Evolutionary conservation across 1,140 invertebrate species (phyloP).

Genomic region (Formica selysi): DNA sequence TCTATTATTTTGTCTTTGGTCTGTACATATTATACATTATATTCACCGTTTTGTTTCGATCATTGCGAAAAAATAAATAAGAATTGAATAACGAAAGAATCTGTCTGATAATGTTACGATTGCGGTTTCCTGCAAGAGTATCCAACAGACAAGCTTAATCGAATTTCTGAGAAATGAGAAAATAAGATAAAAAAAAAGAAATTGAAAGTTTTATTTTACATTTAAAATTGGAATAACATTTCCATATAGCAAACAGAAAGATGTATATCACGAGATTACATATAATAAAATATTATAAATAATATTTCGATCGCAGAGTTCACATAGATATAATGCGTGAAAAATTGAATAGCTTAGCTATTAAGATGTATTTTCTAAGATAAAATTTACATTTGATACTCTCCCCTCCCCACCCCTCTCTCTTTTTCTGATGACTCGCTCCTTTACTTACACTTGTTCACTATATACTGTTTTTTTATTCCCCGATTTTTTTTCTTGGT

Average conservation of each 20-base stretch:
- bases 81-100: neutral
- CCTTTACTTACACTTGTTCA: neutral
- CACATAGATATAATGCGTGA: neutral
- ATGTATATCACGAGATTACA: neutral
- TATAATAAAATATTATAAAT: neutral
- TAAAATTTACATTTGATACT: neutral
- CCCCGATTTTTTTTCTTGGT: neutral
- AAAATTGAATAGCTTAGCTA: neutral
- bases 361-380: neutral
- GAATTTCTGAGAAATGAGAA: constrained; percentile 4
- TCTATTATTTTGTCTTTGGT: neutral
- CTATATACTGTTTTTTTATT: neutral
- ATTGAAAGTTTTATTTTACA: neutral
- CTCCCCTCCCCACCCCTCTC: no score
- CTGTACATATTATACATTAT: no score
- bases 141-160: neutral
- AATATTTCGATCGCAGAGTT: neutral
- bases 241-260: neutral
- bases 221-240: constrained; percentile 7
- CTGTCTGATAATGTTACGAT: neutral
- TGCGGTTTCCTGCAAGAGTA: neutral
- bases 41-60: neutral
- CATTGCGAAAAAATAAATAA: neutral
- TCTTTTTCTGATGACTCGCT: neutral
- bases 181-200: neutral